Evolutionary conservation across 2,888 invertebrate species (phyloP).

Genomic region (Rhagonycha lutea): DNA sequence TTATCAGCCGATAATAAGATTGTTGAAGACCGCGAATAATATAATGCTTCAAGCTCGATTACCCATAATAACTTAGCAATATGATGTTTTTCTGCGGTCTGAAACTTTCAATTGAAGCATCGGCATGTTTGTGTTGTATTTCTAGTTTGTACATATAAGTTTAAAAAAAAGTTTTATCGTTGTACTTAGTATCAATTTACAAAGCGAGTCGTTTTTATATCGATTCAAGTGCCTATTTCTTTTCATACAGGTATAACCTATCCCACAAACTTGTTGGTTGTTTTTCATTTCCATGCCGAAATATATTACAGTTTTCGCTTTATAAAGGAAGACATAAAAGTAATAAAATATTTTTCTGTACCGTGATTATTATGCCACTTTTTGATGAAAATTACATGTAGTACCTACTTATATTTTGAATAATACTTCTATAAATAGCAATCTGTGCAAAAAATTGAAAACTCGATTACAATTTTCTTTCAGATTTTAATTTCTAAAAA

Average conservation of each 20-base stretch:
- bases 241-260: neutral
- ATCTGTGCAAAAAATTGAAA: too few species aligned
- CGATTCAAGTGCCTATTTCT: neutral
- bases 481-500: neutral
- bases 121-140: conserved; percentile 22
- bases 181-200: conserved; percentile 22
- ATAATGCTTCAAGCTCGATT: conserved; percentile 28
- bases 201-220: neutral
- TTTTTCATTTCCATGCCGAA: too few species aligned
- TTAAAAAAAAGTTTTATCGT: neutral
- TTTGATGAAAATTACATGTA: too few species aligned
- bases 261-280: too few species aligned
- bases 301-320: too few species aligned
- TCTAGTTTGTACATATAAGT: conserved; percentile 8
- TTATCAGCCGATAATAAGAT: conserved; percentile 30
- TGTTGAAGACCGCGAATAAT: conserved; percentile 30
- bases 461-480: neutral
- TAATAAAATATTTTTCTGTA: too few species aligned
- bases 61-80: conserved; percentile 25
- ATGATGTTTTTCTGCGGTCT: conserved; percentile 25
- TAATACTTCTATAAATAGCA: too few species aligned
- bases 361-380: too few species aligned
- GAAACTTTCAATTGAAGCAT: conserved; percentile 24
- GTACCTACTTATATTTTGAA: too few species aligned
- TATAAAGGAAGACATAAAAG: too few species aligned